phyloP scores from a whole-genome alignment of 1,140 invertebrate genomes.

The Heliconius eleuchia region DNA sequence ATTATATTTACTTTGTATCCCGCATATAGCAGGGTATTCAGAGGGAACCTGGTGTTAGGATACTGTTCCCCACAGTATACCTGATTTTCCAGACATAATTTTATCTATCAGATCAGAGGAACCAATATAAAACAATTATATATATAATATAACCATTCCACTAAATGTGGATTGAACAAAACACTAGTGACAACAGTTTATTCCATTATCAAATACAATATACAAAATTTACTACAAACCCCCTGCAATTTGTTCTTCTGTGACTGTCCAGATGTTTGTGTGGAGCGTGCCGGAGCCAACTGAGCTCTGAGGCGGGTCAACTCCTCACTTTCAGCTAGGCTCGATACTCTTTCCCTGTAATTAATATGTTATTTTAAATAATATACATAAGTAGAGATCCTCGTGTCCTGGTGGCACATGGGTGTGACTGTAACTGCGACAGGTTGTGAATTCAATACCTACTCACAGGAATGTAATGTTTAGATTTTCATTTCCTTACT shows the following conservation, averaged over 20 bases:
- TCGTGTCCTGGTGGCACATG: no score
- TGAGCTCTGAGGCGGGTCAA: conserved; percentile 79
- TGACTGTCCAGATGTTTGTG: conserved; percentile 55
- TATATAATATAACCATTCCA: no score
- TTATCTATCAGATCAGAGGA: neutral
- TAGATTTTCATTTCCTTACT: no score
- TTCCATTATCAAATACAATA: no score
- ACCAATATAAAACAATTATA: no score
- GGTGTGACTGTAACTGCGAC: no score
- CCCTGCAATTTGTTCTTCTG: conserved; percentile 82
- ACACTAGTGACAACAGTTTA: no score
- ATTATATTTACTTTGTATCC: neutral
- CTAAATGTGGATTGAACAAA: no score
- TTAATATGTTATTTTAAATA: neutral
- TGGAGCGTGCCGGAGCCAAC: conserved; percentile 55
- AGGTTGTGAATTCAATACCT: no score
- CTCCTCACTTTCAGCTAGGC: conserved; percentile 88
- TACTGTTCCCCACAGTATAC: neutral
- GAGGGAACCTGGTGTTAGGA: neutral
- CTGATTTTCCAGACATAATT: neutral
- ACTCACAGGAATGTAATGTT: no score
- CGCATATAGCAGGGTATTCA: neutral
- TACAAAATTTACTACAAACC: conserved; percentile 49
- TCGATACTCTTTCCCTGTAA: conserved; percentile 84
- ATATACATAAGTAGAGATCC: no score